phyloP scores from a whole-genome alignment of 2,797 vertebrate species.

The Iguana delicatissima region DNA sequence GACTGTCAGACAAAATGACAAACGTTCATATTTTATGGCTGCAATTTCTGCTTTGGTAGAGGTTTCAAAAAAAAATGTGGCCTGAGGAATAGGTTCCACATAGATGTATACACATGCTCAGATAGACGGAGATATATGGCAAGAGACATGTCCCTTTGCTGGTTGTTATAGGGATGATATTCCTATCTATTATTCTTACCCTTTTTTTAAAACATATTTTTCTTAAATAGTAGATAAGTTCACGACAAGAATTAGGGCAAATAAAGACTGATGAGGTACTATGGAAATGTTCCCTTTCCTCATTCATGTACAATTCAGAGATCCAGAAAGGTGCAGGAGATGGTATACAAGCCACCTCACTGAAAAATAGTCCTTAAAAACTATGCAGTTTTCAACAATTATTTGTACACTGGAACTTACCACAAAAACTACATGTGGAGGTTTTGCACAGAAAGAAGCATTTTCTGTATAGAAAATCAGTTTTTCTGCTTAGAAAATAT shows the following conservation, averaged over 20 bases:
- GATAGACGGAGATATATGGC: background rate
- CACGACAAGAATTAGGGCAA: no score
- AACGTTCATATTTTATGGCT: constrained; percentile 54
- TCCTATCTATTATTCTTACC: background rate
- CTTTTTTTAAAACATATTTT: background rate
- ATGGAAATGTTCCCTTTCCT: background rate
- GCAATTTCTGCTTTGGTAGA: constrained; percentile 55
- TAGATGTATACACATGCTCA: constrained; percentile 5
- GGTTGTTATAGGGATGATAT: background rate
- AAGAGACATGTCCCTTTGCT: background rate
- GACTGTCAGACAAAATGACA: constrained; percentile 61
- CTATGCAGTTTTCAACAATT: background rate
- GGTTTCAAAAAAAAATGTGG: constrained; percentile 29
- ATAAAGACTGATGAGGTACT: background rate
- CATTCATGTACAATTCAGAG: background rate
- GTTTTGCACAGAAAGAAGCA: no score
- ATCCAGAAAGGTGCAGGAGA: background rate
- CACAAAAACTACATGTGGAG: no score
- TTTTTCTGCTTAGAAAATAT: no score
- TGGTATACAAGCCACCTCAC: background rate
- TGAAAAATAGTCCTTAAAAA: background rate
- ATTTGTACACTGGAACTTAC: no score
- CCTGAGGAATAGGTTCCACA: constrained; percentile 30
- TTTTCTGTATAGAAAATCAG: no score
- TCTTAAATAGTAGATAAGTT: background rate